Base-by-base conservation (phyloP, 2,888 invertebrate species). In the Melinaea marsaeus region DNA sequence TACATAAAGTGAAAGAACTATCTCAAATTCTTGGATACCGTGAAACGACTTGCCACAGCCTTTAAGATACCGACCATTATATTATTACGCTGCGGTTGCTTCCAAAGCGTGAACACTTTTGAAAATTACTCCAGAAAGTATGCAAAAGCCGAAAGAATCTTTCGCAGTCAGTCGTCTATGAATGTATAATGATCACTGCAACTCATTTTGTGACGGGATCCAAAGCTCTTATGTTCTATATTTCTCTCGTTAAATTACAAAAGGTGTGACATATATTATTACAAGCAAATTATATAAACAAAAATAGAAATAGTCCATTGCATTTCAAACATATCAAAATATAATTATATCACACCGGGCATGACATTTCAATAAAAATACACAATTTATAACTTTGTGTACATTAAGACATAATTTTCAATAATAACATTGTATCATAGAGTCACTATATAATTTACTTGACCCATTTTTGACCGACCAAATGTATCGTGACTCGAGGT, bases 141-240 rank as follows among this genome's bases (percentile, higher is more conserved):
- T 79, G 76, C 76, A 65, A 67, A 74, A 76, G 79, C 74, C 74
- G 76, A 78, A 80, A 75, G 79, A 83, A 82, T 85, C 83, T 84
- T 84, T 84, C 80, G 78, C 74, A 81, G 75, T 69, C 86, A 85
- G 73, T 83, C 87, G 81, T 74, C 84, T 86, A 86, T 88, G 83
- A 89, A 87, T 84, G 79, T 88, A 88, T 89, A 89, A 89, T 87
- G 89, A 88, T 86, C 77, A 73, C 69, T 73, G 78, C 74, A 72
- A 69, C 73, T 74, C 71, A 64, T 70, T 72, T 73, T 72, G 70
- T 70, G 71, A 66, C 66, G 68, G 72, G 69, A 65, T 61, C 60
- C 66, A 66, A 68, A 67, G 69, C 62, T 68, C 71, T 69, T 73
- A 72, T 75, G 72, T 73, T 74, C 69, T 68, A 61, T 66, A 62